A percentile compares a stretch with the other conserved stretches of the same genome.
These are phyloP conservation scores for Alviniconcha strummeri DNA, from an alignment of 2,888 invertebrate genomes.

Conservation along the genomic window DNA sequence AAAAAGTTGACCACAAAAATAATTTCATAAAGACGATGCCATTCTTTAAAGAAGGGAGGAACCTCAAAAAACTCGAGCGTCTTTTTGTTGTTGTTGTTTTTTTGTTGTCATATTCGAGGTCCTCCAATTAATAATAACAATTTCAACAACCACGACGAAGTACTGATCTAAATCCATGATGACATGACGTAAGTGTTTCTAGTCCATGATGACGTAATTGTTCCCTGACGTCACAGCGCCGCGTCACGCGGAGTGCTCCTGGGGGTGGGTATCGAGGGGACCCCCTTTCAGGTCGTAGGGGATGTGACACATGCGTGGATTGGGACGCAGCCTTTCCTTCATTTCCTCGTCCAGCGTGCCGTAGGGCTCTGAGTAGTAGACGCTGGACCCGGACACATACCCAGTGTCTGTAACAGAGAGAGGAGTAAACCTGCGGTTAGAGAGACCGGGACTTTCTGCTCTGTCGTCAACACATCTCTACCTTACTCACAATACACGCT, in stretches of 20 bases:
- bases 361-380: conserved; percentile 35
- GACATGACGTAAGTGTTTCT: conserved; percentile 16
- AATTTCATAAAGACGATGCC: conserved; percentile 4
- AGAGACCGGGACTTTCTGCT: no score
- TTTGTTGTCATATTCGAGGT: background rate
- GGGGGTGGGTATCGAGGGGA: conserved; percentile 23
- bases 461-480: no score
- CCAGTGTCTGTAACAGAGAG: conserved; percentile 29
- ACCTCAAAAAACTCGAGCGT: background rate
- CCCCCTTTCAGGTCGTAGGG: conserved; percentile 33
- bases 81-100: background rate
- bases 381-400: conserved; percentile 32
- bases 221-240: conserved; percentile 28
- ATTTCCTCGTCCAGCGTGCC: conserved; percentile 33
- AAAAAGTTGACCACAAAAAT: conserved; percentile 5
- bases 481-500: no score
- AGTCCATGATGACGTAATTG: conserved; percentile 25
- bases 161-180: conserved; percentile 18
- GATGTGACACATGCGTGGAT: conserved; percentile 33
- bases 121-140: background rate
- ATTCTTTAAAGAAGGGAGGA: background rate
- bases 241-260: conserved; percentile 31
- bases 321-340: conserved; percentile 30
- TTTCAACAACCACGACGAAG: conserved; percentile 12
- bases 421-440: background rate